These are phyloP conservation scores for Eptatretus burgeri DNA, from an alignment of 2,113 vertebrate species.

Conservation along the genomic window DNA sequence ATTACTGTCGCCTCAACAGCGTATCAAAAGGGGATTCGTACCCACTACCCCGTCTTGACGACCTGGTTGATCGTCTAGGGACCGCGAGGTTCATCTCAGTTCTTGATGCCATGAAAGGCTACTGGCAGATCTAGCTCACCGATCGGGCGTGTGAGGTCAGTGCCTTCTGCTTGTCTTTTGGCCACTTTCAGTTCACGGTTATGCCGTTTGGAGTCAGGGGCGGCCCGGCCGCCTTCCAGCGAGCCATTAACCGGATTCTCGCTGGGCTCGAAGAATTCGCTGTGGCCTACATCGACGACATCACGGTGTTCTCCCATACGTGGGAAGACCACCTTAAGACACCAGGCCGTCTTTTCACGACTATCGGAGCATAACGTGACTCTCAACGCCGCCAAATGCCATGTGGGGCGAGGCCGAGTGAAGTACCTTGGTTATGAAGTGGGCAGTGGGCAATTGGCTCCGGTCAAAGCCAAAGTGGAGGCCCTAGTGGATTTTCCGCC, in stretches of 20 bases:
- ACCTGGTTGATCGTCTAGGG: too few relatives aligned
- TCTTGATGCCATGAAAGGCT: conserved; percentile 1
- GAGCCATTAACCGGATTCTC: not conserved
- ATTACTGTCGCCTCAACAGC: too few relatives aligned
- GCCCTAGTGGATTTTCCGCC: too few relatives aligned
- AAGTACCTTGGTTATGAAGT: too few relatives aligned
- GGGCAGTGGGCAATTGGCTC: too few relatives aligned
- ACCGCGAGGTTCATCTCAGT: too few relatives aligned
- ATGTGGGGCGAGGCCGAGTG: too few relatives aligned
- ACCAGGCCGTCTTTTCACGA: not conserved
- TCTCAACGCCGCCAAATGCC: too few relatives aligned
- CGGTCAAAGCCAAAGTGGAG: too few relatives aligned
- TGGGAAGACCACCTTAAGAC: not conserved
- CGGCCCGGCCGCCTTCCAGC: not conserved
- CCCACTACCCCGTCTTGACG: too few relatives aligned
- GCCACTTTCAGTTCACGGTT: not conserved
- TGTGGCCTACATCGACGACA: not conserved
- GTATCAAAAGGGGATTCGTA: too few relatives aligned
- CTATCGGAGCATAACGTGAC: not conserved
- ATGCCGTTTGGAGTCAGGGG: not conserved
- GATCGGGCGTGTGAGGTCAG: not conserved
- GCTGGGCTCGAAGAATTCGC: not conserved
- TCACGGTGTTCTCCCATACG: not conserved
- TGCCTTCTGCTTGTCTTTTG: not conserved
- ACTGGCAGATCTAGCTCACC: not conserved